A percentile compares a stretch with the other conserved stretches of the same genome.
These are phyloP conservation scores for Pseudomyrmex sp. DNA, from an alignment of 1,140 invertebrate genomes.

Conservation along the genomic window DNA sequence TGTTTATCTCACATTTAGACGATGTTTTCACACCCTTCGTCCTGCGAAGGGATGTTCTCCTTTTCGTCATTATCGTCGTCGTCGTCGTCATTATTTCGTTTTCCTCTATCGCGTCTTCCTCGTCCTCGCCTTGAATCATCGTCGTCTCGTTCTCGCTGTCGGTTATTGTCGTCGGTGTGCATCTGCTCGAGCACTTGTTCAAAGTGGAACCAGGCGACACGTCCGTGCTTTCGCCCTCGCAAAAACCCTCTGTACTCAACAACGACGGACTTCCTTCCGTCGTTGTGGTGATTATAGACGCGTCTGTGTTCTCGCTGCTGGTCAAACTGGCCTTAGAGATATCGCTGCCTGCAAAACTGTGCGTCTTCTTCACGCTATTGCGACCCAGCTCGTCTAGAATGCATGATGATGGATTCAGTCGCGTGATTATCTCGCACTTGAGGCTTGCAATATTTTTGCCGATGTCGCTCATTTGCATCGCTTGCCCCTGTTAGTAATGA, in stretches of 20 bases:
- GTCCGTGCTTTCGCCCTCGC: constrained; percentile 82
- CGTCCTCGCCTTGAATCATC: constrained; percentile 63
- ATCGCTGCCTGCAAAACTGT: constrained; percentile 83
- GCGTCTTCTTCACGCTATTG: constrained; percentile 79
- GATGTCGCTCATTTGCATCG: constrained; percentile 67
- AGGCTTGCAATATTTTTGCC: constrained; percentile 80
- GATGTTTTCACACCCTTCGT: constrained; percentile 48
- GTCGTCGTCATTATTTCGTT: constrained; percentile 44
- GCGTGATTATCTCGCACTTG: constrained; percentile 81
- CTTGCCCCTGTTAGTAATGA: constrained; percentile 47
- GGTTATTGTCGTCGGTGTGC: constrained; percentile 74
- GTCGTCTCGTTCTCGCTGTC: constrained; percentile 75
- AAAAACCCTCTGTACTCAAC: constrained; percentile 83
- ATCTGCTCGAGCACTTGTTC: constrained; percentile 78
- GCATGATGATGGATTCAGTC: constrained; percentile 70
- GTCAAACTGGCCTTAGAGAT: constrained; percentile 83
- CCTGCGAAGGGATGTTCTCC: constrained; percentile 37
- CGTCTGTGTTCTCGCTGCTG: constrained; percentile 82
- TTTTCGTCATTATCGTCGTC: constrained; percentile 37
- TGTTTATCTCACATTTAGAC: constrained; percentile 35
- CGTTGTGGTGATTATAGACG: constrained; percentile 80
- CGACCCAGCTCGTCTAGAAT: constrained; percentile 63
- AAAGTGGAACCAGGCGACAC: constrained; percentile 80
- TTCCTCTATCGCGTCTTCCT: constrained; percentile 29
- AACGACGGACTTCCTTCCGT: constrained; percentile 82